Evolutionary conservation across 1,140 invertebrate genomes (phyloP).

Genomic region (Hylaeus volcanicus): DNA sequence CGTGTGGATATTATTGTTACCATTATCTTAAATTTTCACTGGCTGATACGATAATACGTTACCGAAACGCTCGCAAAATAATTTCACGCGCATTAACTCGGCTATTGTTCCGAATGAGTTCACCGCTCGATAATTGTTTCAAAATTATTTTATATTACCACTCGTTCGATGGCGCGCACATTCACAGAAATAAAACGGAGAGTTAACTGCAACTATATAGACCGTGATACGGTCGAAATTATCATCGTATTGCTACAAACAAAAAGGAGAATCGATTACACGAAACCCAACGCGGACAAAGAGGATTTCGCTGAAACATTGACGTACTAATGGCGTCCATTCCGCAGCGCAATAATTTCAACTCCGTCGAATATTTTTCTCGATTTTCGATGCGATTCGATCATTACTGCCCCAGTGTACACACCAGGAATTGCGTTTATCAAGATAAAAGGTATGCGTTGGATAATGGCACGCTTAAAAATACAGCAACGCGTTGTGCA

Average conservation of each 20-base stretch:
- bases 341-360: conserved; percentile 20
- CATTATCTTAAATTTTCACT: not conserved
- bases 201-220: not conserved
- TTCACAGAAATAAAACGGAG: not conserved
- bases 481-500: too few species aligned
- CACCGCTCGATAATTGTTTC: not conserved
- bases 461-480: too few species aligned
- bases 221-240: not conserved
- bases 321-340: not conserved
- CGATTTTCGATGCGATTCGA: conserved; percentile 6
- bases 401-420: not conserved
- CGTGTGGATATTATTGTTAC: not conserved
- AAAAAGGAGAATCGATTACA: not conserved
- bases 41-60: not conserved
- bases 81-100: not conserved
- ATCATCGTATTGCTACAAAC: not conserved
- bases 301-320: not conserved
- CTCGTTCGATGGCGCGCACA: not conserved
- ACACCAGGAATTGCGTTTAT: conserved; percentile 29
- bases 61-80: not conserved
- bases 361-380: conserved; percentile 27
- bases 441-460: conserved; percentile 19
- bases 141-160: not conserved
- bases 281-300: not conserved
- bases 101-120: not conserved